A percentile compares a stretch with the other conserved stretches of the same genome.
Conservation (phyloP, 2,888 invertebrate genomes). For the Zaprionus bogoriensis region DNA sequence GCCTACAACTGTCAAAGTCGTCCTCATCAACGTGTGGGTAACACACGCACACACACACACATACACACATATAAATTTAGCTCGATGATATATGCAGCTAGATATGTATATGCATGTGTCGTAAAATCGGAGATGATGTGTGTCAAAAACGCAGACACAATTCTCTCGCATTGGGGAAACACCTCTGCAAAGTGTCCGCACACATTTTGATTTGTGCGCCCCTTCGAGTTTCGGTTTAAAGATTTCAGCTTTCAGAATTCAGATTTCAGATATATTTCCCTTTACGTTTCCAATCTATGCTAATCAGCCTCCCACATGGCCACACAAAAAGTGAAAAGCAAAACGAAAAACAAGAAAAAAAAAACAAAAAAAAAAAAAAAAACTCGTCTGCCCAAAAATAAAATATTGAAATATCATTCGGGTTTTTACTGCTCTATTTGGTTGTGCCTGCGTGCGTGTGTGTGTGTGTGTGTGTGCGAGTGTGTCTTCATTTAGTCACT, state of each 20-base stretch:
- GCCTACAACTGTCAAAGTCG: conserved; percentile 41
- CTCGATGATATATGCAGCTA: conserved; percentile 8
- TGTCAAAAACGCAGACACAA: conserved; percentile 50
- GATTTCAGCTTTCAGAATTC: conserved; percentile 19
- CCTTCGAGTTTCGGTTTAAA: conserved; percentile 8
- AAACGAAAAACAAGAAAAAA: neutral
- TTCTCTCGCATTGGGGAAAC: conserved; percentile 17
- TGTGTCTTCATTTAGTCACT: conserved; percentile 53
- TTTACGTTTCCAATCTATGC: conserved; percentile 52
- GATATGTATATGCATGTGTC: conserved; percentile 21
- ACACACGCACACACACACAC: too few relatives aligned
- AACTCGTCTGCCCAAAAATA: conserved; percentile 70
- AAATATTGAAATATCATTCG: conserved; percentile 45
- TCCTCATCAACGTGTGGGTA: conserved; percentile 60
- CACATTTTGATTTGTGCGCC: conserved; percentile 35
- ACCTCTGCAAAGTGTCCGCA: conserved; percentile 46
- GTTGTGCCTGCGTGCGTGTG: neutral
- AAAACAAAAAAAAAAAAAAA: conserved; percentile 17
- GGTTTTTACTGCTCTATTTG: conserved; percentile 34
- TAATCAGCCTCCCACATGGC: conserved; percentile 78
- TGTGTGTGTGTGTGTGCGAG: conserved; percentile 26
- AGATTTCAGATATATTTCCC: conserved; percentile 36
- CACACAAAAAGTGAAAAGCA: too few relatives aligned
- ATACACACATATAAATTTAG: conserved; percentile 57
- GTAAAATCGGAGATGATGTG: conserved; percentile 43